phyloP scores from a whole-genome alignment of 2,113 vertebrate genomes.

The Atherinomorus stipes region DNA sequence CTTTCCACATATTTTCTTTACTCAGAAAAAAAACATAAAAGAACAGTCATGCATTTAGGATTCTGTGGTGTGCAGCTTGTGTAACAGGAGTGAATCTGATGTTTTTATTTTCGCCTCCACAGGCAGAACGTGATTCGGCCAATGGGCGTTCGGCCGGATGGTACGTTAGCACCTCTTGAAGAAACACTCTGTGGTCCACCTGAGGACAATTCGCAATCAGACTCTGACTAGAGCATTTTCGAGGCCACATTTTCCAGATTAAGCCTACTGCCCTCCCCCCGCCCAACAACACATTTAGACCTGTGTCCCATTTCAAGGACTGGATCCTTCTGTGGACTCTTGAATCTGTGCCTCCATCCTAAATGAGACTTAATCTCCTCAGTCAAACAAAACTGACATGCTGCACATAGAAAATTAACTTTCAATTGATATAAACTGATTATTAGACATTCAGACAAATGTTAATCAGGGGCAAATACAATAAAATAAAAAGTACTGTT shows the following conservation, averaged over 20 bases:
- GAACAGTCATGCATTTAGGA: not conserved
- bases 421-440: not conserved
- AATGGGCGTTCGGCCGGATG: slow-evolving; percentile 93
- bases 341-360: not conserved
- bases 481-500: not conserved
- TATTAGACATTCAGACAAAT: not conserved
- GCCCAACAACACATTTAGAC: slow-evolving; percentile 15
- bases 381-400: not conserved
- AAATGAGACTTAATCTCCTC: not conserved
- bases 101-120: slow-evolving; percentile 63
- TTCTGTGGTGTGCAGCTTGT: not conserved
- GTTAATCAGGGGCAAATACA: not conserved
- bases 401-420: not conserved
- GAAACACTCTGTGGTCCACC: slow-evolving; percentile 85
- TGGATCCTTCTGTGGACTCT: slow-evolving; percentile 27
- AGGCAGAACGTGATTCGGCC: slow-evolving; percentile 96
- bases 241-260: slow-evolving; percentile 22
- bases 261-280: slow-evolving; percentile 3
- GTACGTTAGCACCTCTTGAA: slow-evolving; percentile 93
- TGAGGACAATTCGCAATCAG: slow-evolving; percentile 88
- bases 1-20: not conserved
- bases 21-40: not conserved
- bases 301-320: slow-evolving; percentile 48
- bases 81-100: not conserved
- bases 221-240: slow-evolving; percentile 87